phyloP scores from a whole-genome alignment of 2,888 invertebrate genomes.

The Fragum sueziense region DNA sequence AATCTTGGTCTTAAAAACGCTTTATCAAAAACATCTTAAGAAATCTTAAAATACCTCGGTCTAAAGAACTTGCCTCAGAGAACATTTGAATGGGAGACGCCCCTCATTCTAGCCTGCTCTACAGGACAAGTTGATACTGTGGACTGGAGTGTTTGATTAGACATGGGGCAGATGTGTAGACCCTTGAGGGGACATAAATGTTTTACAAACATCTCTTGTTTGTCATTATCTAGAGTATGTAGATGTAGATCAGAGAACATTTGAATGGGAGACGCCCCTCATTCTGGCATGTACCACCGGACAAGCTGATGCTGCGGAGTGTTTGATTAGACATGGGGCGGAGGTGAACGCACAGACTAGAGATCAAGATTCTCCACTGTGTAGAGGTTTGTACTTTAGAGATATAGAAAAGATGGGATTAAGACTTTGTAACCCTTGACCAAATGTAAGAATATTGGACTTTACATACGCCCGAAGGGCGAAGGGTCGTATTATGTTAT shows the following conservation, averaged over 20 bases:
- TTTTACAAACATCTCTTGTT: no score
- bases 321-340: conserved; percentile 77
- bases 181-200: no score
- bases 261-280: conserved; percentile 80
- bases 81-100: conserved; percentile 80
- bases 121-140: conserved; percentile 71
- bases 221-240: conserved; percentile 69
- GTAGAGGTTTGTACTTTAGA: conserved; percentile 78
- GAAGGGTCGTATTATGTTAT: no score
- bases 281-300: conserved; percentile 76
- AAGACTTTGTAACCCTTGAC: no score
- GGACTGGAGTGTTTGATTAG: conserved; percentile 70
- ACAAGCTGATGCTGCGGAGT: conserved; percentile 66
- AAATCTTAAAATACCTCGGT: no score
- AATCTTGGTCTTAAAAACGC: no score
- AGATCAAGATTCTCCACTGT: conserved; percentile 74
- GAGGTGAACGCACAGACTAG: conserved; percentile 73
- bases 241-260: conserved; percentile 77
- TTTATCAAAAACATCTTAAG: no score
- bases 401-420: no score
- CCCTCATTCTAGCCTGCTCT: conserved; percentile 77
- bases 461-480: no score
- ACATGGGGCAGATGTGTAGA: conserved; percentile 77
- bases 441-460: no score
- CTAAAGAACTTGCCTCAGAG: no score